These are phyloP conservation scores for Otocyon megalotis DNA, from an alignment of 2,113 vertebrate species.

Conservation along the genomic window DNA sequence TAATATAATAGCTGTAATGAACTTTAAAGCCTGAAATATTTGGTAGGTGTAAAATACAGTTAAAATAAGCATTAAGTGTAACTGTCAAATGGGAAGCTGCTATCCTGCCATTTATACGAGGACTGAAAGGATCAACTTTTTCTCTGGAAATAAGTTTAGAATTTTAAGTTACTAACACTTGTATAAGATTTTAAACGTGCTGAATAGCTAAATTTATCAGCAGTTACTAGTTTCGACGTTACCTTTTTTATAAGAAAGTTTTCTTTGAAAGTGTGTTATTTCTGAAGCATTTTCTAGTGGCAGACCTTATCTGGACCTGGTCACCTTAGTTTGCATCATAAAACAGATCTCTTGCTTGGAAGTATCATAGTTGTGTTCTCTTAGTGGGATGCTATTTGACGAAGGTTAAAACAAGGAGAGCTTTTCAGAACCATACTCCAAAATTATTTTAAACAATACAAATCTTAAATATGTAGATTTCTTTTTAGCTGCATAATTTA, in stretches of 20 bases:
- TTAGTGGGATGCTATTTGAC: background rate
- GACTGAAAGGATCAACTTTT: slow-evolving; percentile 1
- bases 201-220: background rate
- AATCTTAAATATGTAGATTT: slow-evolving; percentile 30
- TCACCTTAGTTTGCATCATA: background rate
- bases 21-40: background rate
- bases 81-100: background rate
- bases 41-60: slow-evolving; percentile 8
- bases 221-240: background rate
- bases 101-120: background rate
- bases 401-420: background rate
- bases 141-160: background rate
- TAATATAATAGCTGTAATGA: background rate
- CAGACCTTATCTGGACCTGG: background rate
- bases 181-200: background rate
- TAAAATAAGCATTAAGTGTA: background rate
- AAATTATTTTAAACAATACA: slow-evolving; percentile 36
- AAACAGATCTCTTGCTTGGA: background rate
- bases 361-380: background rate
- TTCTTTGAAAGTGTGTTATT: background rate
- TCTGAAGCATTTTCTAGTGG: background rate
- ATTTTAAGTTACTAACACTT: slow-evolving; percentile 44
- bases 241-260: background rate
- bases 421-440: slow-evolving; percentile 3
- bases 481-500: background rate